Percentiles rank a stretch among this genome's conserved stretches.
Evolutionary conservation across 2,113 vertebrate species (phyloP).

Genomic region (Gymnogyps californianus): DNA sequence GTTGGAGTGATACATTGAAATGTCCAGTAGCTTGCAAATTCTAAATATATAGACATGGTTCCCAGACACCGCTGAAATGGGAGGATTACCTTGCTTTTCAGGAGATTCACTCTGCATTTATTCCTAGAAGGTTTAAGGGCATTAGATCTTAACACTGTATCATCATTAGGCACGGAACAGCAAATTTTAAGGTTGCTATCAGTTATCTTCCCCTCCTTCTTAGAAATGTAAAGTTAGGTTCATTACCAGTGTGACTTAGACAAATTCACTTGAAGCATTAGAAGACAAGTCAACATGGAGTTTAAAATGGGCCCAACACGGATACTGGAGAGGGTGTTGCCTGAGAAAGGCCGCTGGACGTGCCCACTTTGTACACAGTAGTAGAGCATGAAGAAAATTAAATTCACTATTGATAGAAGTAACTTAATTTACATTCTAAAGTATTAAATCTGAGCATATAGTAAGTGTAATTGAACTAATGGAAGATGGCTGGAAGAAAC

Average conservation of each 20-base stretch:
- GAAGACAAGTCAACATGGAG: neutral
- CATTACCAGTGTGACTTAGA: neutral
- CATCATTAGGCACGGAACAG: neutral
- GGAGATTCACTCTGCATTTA: neutral
- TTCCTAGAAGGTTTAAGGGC: neutral
- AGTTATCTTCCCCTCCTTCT: neutral
- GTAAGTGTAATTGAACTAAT: neutral
- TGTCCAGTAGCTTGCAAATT: neutral
- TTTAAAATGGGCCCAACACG: neutral
- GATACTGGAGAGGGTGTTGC: neutral
- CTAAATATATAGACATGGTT: neutral
- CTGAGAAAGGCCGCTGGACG: neutral
- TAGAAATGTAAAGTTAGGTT: neutral
- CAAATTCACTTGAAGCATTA: neutral
- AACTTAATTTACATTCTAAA: neutral
- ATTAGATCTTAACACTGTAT: neutral
- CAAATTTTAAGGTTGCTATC: neutral
- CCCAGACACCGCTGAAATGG: neutral
- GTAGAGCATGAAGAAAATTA: neutral
- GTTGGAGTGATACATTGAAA: neutral
- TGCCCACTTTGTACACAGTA: neutral
- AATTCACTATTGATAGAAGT: neutral
- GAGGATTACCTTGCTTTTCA: neutral
- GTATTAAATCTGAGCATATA: neutral
- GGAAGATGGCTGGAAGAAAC: neutral